phyloP scores from a whole-genome alignment of 2,113 vertebrate genomes.

The Rhinolophus sinicus region DNA sequence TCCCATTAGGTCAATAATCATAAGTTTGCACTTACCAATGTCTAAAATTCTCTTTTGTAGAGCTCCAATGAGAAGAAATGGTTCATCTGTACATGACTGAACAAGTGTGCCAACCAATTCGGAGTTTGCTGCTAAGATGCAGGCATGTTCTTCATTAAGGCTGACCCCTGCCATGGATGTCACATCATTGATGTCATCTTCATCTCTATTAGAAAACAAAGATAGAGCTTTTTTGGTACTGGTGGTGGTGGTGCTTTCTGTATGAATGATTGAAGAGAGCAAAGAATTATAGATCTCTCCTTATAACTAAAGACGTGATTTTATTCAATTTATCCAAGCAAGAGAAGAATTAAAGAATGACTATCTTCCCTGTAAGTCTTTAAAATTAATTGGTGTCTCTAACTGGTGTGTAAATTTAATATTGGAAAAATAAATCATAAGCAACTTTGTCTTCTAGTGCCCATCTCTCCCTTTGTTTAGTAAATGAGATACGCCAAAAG shows the following conservation, averaged over 20 bases:
- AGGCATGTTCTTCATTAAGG: slow-evolving; percentile 91
- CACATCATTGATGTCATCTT: slow-evolving; percentile 97
- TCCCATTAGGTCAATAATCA: background rate
- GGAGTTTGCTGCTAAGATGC: slow-evolving; percentile 89
- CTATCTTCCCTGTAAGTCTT: background rate
- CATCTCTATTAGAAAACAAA: slow-evolving; percentile 87
- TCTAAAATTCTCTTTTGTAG: slow-evolving; percentile 89
- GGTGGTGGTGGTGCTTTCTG: too few species aligned
- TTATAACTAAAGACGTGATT: slow-evolving; percentile 21
- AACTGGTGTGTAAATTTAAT: background rate
- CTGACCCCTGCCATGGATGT: slow-evolving; percentile 97
- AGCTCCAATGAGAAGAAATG: slow-evolving; percentile 87
- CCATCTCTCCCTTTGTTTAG: background rate
- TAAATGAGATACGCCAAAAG: background rate
- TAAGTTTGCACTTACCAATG: slow-evolving; percentile 86
- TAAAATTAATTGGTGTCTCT: slow-evolving; percentile 20
- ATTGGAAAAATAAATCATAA: slow-evolving; percentile 39
- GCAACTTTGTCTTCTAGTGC: background rate
- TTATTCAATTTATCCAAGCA: slow-evolving; percentile 27
- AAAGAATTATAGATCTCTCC: background rate
- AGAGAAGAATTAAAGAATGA: slow-evolving; percentile 11
- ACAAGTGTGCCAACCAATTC: slow-evolving; percentile 89
- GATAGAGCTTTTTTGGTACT: background rate
- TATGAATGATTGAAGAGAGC: background rate
- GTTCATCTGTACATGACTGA: slow-evolving; percentile 93